These are phyloP conservation scores for Uropsilus gracilis DNA, from an alignment of 2,113 vertebrate species.

Conservation along the genomic window DNA sequence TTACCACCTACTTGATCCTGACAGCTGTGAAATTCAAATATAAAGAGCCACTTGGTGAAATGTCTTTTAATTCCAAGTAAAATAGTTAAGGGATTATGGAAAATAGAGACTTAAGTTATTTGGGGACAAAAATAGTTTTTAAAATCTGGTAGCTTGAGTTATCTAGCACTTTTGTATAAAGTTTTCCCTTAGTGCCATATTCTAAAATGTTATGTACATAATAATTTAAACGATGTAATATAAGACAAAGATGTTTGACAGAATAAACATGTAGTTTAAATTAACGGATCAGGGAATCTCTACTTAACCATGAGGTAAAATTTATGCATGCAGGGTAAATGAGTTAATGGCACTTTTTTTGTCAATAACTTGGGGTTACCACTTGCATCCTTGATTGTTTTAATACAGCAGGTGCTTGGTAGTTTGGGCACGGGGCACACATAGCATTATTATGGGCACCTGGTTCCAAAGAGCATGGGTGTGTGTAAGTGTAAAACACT, in stretches of 20 bases:
- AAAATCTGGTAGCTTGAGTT: constrained; percentile 3
- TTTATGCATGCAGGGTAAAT: too few species aligned
- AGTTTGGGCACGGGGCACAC: too few species aligned
- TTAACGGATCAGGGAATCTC: not conserved
- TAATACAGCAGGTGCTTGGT: too few species aligned
- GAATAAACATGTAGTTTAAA: not conserved
- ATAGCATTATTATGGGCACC: too few species aligned
- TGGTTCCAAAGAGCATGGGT: too few species aligned
- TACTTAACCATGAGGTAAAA: not conserved
- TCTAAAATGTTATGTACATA: not conserved
- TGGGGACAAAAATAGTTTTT: not conserved
- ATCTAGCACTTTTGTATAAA: not conserved
- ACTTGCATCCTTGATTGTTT: too few species aligned
- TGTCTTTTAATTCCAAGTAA: constrained; percentile 14
- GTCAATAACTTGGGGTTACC: too few species aligned
- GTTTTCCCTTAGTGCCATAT: not conserved
- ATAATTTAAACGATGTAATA: not conserved
- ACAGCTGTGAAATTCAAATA: not conserved
- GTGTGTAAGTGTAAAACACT: too few species aligned
- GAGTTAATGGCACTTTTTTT: too few species aligned
- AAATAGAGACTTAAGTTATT: constrained; percentile 21
- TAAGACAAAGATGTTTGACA: not conserved
- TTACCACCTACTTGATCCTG: not conserved
- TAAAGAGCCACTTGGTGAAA: constrained; percentile 29
- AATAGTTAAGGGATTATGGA: not conserved